A percentile compares a stretch with the other conserved stretches of the same genome.
Conservation (phyloP, 1,140 invertebrate genomes). For the Drosophila elegans region DNA sequence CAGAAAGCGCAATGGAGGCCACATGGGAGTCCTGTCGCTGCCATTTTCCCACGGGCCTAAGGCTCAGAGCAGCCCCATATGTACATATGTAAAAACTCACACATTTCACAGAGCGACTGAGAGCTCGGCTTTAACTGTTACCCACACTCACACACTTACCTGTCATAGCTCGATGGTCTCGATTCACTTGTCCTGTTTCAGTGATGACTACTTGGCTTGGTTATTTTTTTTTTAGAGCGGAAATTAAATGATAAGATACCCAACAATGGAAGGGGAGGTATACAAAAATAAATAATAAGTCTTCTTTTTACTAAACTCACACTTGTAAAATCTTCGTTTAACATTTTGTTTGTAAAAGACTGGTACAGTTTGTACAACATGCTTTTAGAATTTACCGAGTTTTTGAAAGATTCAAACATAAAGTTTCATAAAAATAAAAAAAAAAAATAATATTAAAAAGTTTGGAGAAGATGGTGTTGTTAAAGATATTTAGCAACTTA, state of each 20-base stretch:
- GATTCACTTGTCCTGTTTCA: conserved; percentile 13
- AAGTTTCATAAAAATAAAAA: no score
- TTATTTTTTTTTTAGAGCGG: not conserved
- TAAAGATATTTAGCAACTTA: no score
- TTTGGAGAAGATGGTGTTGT: no score
- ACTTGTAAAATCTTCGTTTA: no score
- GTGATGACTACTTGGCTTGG: conserved; percentile 20
- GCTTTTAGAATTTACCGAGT: no score
- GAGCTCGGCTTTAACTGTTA: conserved; percentile 33
- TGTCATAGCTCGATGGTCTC: conserved; percentile 18
- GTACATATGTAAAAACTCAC: conserved; percentile 4
- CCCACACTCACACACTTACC: conserved; percentile 36
- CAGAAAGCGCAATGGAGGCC: conserved; percentile 68
- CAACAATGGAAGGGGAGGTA: no score
- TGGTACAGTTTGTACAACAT: no score
- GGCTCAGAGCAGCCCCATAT: not conserved
- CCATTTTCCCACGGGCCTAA: conserved; percentile 38
- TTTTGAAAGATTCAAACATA: no score
- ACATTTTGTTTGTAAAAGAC: no score
- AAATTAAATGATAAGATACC: not conserved
- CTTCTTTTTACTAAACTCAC: no score
- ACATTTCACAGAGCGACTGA: not conserved
- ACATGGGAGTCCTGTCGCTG: conserved; percentile 65
- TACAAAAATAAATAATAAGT: not conserved
- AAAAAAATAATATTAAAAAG: no score